Conservation (phyloP, 2,888 invertebrate species). For the Theodoxus fluviatilis region DNA sequence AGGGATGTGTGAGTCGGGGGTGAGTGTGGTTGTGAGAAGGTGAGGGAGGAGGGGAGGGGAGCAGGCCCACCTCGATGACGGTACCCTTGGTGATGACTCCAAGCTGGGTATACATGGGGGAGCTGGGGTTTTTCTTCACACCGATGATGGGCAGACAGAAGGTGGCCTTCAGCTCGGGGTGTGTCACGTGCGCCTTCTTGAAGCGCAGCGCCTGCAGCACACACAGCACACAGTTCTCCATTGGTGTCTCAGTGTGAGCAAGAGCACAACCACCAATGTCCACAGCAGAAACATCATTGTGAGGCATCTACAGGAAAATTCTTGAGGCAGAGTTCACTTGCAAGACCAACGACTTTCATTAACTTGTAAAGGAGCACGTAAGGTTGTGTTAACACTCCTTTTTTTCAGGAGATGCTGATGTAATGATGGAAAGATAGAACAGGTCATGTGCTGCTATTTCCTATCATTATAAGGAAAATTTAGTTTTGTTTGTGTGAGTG, state of each 20-base stretch:
- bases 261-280: neutral
- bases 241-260: neutral
- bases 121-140: constrained; percentile 98
- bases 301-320: too few relatives aligned
- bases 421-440: too few relatives aligned
- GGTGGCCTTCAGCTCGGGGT: constrained; percentile 98
- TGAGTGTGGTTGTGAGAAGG: too few relatives aligned
- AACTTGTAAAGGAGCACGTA: too few relatives aligned
- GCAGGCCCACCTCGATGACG: constrained; percentile 84
- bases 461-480: constrained; percentile 7
- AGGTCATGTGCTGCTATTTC: too few relatives aligned
- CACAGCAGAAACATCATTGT: too few relatives aligned
- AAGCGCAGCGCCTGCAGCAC: constrained; percentile 77
- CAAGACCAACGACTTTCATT: too few relatives aligned
- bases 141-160: constrained; percentile 97
- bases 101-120: constrained; percentile 93
- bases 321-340: too few relatives aligned
- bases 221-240: neutral
- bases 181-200: constrained; percentile 98
- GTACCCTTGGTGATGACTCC: constrained; percentile 99
- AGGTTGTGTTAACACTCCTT: too few relatives aligned
- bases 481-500: constrained; percentile 1
- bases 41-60: too few relatives aligned
- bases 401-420: too few relatives aligned
- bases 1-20: too few relatives aligned